Evolutionary conservation across 2,113 vertebrate genomes (phyloP).

Genomic region (Hemiscyllium ocellatum): DNA sequence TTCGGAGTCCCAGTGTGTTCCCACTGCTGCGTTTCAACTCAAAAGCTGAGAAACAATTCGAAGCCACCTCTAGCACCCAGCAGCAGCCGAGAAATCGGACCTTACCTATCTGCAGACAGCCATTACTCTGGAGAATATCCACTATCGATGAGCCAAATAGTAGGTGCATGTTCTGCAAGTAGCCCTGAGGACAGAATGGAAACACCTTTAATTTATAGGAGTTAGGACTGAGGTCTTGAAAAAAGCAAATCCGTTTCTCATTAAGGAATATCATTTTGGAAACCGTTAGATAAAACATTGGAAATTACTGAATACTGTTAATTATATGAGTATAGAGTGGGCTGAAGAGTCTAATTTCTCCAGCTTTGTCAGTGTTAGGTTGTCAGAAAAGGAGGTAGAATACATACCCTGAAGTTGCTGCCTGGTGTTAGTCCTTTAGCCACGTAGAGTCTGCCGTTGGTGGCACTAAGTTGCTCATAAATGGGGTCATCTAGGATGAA

Average conservation of each 20-base stretch:
- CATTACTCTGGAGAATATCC: constrained; percentile 73
- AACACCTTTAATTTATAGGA: background rate
- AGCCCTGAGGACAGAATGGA: constrained; percentile 65
- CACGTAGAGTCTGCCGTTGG: constrained; percentile 78
- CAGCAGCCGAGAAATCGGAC: background rate
- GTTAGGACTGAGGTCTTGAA: background rate
- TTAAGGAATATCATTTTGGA: background rate
- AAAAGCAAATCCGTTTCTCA: background rate
- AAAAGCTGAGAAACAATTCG: background rate
- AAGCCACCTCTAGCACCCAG: background rate
- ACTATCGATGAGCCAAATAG: constrained; percentile 78
- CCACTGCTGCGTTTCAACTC: background rate
- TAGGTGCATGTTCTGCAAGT: constrained; percentile 81
- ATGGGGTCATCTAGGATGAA: constrained; percentile 86
- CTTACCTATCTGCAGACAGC: constrained; percentile 80
- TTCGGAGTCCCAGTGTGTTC: background rate
- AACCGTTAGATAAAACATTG: background rate
- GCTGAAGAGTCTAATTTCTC: background rate
- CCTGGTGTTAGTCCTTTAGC: constrained; percentile 76
- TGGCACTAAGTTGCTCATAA: constrained; percentile 73
- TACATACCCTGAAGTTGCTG: constrained; percentile 85
- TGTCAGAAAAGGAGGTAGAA: background rate
- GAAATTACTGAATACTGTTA: background rate
- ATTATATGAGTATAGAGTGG: too few relatives aligned
- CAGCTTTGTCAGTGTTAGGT: background rate